Percentiles rank a stretch among this genome's conserved stretches.
Conservation (phyloP, 2,888 invertebrate genomes). For the Suillia variegata region DNA sequence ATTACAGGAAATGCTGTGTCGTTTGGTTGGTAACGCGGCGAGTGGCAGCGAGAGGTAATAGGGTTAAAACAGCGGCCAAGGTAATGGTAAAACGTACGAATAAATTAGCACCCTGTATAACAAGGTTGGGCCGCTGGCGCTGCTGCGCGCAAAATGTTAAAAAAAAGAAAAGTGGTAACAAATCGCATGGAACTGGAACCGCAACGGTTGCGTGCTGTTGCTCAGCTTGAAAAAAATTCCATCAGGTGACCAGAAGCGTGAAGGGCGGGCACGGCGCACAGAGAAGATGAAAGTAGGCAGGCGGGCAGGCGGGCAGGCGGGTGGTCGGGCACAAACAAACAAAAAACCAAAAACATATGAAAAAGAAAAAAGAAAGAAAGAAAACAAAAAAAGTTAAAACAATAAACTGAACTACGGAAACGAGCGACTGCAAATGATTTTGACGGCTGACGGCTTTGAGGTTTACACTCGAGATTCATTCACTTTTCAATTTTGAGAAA, state of each 20-base stretch:
- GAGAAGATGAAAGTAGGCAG: slow-evolving; percentile 15
- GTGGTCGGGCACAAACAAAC: slow-evolving; percentile 16
- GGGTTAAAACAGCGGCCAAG: background rate
- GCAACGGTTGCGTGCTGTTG: slow-evolving; percentile 3
- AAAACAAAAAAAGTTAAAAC: slow-evolving; percentile 13
- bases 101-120: background rate
- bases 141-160: too few species aligned
- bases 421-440: slow-evolving; percentile 35
- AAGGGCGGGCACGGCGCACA: background rate
- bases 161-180: background rate
- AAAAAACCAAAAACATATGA: slow-evolving; percentile 32
- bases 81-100: background rate
- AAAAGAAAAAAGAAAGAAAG: slow-evolving; percentile 9
- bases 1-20: background rate
- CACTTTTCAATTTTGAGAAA: background rate
- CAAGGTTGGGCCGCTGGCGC: background rate
- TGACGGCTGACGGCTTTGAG: too few species aligned
- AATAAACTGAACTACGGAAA: slow-evolving; percentile 28
- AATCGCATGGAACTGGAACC: background rate
- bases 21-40: background rate
- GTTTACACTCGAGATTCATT: too few species aligned
- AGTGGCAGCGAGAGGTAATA: too few species aligned
- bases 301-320: too few species aligned
- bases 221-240: background rate
- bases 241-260: background rate